phyloP scores from a whole-genome alignment of 64 coral and sea anemone genomes.

The Acropora tenuis region DNA sequence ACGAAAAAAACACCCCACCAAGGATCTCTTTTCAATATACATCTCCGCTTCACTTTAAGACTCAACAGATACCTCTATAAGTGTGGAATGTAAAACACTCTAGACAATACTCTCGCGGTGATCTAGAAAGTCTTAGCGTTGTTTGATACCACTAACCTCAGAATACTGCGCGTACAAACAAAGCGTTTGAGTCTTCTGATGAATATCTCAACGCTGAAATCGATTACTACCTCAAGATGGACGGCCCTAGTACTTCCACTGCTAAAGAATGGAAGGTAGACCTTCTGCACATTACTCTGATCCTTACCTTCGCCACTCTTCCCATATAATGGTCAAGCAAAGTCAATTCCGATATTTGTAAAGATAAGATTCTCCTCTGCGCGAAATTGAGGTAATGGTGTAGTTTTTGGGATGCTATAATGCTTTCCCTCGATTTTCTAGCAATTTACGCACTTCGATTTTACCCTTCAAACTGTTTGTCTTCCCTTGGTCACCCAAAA shows the following conservation, averaged over 20 bases:
- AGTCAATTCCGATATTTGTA: too few species aligned
- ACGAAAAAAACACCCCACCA: constrained; percentile 46
- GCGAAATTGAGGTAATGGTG: background rate
- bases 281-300: background rate
- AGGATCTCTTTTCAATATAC: background rate
- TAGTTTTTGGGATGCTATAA: background rate
- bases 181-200: constrained; percentile 33
- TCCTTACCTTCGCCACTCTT: too few species aligned
- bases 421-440: background rate
- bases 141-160: constrained; percentile 8
- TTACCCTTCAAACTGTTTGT: too few species aligned
- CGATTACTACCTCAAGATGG: constrained; percentile 36
- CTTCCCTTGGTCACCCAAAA: too few species aligned
- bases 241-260: constrained; percentile 50
- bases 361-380: too few species aligned
- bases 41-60: constrained; percentile 1
- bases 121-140: constrained; percentile 51
- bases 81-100: background rate
- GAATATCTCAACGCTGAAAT: constrained; percentile 17
- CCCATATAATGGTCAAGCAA: too few species aligned
- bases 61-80: too few species aligned
- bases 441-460: too few species aligned
- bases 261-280: constrained; percentile 35
- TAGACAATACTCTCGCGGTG: background rate
- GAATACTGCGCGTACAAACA: background rate